phyloP scores from a whole-genome alignment of 2,113 vertebrate genomes.

The Montifringilla adamsi region DNA sequence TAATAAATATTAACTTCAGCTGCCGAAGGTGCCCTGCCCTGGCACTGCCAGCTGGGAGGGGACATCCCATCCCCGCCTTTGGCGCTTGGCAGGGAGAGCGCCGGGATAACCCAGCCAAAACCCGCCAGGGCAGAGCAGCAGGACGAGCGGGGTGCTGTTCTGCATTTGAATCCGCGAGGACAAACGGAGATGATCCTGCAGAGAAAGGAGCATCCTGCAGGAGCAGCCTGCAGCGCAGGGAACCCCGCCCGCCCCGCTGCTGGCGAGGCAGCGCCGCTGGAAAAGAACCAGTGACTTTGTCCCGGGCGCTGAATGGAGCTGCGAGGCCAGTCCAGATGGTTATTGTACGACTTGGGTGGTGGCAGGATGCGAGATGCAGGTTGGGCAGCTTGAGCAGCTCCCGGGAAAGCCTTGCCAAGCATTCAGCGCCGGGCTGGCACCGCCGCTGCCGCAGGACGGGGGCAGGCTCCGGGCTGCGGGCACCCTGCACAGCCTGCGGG shows the following conservation, averaged over 20 bases:
- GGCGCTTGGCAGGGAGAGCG: rapidly evolving
- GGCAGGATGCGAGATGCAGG: constrained; percentile 8
- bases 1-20: rapidly evolving
- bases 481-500: not conserved
- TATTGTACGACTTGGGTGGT: constrained; percentile 18
- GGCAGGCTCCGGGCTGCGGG: not conserved
- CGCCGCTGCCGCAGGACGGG: not conserved
- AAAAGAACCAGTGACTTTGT: not conserved
- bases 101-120: rapidly evolving
- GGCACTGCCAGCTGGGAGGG: not conserved
- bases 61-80: not conserved
- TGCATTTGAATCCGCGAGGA: not conserved
- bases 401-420: constrained; percentile 8
- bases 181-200: not conserved
- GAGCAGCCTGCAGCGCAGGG: not conserved
- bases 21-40: not conserved
- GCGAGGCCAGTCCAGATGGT: not conserved
- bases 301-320: not conserved
- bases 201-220: not conserved
- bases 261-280: rapidly evolving
- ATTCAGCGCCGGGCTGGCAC: not conserved
- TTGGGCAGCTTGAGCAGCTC: not conserved
- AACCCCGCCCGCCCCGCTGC: not conserved
- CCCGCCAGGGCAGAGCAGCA: not conserved
- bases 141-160: not conserved